Evolutionary conservation across 2,113 vertebrate species (phyloP).

Genomic region (Todiramphus chloris): DNA sequence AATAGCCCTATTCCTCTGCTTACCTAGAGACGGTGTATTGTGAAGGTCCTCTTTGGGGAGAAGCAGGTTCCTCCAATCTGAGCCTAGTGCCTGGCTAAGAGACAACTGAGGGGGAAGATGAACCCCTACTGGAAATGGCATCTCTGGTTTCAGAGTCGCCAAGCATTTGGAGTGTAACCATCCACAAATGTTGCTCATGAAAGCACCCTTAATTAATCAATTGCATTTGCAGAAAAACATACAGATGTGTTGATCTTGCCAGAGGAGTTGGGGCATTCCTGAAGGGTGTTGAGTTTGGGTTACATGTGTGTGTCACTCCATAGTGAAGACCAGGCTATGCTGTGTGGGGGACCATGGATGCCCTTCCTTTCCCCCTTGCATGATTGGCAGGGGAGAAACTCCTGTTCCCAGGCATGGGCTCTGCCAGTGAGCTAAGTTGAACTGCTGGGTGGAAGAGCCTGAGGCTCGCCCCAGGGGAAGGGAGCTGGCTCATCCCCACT

Average conservation of each 20-base stretch:
- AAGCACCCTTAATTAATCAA: neutral
- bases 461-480: neutral
- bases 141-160: neutral
- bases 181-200: neutral
- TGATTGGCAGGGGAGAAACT: rapidly evolving
- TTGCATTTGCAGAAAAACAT: neutral
- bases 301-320: neutral
- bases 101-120: neutral
- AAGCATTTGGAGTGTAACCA: neutral
- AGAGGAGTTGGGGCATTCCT: neutral
- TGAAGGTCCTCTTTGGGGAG: neutral
- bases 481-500: rapidly evolving
- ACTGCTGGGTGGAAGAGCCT: neutral
- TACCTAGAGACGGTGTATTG: neutral
- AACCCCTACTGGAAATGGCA: neutral
- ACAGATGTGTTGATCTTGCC: neutral
- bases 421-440: rapidly evolving
- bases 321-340: neutral
- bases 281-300: neutral
- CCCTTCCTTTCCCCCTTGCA: neutral
- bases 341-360: rapidly evolving
- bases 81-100: neutral
- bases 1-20: neutral
- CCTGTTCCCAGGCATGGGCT: rapidly evolving
- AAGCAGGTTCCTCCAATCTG: neutral